Evolutionary conservation across 1,140 invertebrate species (phyloP), one percentile per base, ranked within the genome.

Genomic region (Leucophenga varia): DNA sequence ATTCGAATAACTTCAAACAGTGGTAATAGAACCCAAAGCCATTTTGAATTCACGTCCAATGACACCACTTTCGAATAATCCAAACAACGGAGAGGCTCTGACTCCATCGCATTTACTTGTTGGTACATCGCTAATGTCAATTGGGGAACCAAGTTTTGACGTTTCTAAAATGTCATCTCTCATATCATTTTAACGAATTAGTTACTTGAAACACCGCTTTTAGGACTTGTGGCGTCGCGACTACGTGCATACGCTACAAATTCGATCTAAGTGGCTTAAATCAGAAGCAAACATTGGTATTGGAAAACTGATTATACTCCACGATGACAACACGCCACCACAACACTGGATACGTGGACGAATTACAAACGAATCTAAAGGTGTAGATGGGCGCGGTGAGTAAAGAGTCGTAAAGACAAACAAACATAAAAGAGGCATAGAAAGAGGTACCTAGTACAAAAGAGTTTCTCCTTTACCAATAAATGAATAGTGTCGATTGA

Each of bases 51-150:
- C 53, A 4, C 4, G 63, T 10, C 58, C 64, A 14, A 38, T 46
- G 2, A 51, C 51, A 12, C 47, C 54, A 14, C 18, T 74, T 2
- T 59, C 59, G 20, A 48, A 56, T 14, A 36, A 70, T 42, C 55
- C 60, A 14, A 49, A 52, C n/a, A 63, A 74, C 39, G 38, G 56
- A 0, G 32, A 19, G 18, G 41, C 53, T 7, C 40, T 71, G 3
- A 70, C 71, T 12, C 65, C 74, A 12, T 61, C 59, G 4, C 72
- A 76, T 61, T 75, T 71, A 46, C 30, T 74, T 0, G 73, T 67
- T 47, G 71, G 68, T 9, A 31, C 53, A 14, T 54, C 65, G 3
- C 16, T 71, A 13, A 57, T 39, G 7, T 32, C 56, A 1, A 2
- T 58, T 9, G 40, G 48, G 13, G 59, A 71, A 32, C n/a, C n/a